These are phyloP conservation scores for Nomada lathburiana DNA, from an alignment of 2,888 invertebrate species.

Conservation along the genomic window DNA sequence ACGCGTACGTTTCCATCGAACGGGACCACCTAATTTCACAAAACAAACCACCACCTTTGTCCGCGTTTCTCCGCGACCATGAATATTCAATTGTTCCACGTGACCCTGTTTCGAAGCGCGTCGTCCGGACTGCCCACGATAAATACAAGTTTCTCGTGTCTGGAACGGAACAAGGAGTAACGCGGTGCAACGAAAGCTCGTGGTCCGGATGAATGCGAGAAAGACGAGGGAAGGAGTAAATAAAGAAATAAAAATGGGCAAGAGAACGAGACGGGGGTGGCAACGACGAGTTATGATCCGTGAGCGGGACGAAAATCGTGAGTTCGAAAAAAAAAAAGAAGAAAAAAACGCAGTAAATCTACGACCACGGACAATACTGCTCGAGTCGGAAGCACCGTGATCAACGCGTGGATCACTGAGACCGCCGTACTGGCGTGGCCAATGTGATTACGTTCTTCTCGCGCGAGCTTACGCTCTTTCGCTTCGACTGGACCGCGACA, in stretches of 20 bases:
- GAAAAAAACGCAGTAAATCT: constrained; percentile 76
- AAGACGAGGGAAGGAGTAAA: constrained; percentile 7
- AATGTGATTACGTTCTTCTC: constrained; percentile 77
- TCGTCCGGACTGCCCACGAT: constrained; percentile 25
- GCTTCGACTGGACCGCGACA: constrained; percentile 56
- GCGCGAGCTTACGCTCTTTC: constrained; percentile 58
- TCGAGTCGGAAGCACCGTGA: constrained; percentile 72
- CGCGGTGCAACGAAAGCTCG: constrained; percentile 38
- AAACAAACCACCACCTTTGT: constrained; percentile 10
- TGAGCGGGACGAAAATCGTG: constrained; percentile 73
- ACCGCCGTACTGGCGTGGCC: constrained; percentile 76
- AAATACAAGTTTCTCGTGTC: constrained; percentile 54
- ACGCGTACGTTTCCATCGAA: not conserved
- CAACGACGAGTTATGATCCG: constrained; percentile 47
- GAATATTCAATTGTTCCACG: constrained; percentile 57
- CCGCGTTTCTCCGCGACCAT: constrained; percentile 14
- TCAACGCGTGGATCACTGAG: constrained; percentile 71
- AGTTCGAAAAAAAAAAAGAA: constrained; percentile 71
- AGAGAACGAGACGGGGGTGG: constrained; percentile 28
- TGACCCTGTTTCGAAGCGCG: constrained; percentile 39
- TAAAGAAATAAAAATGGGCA: not conserved
- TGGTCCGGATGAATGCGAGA: constrained; percentile 28
- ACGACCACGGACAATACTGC: constrained; percentile 72
- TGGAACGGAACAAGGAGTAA: constrained; percentile 34
- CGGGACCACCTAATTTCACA: constrained; percentile 22